These are phyloP conservation scores for Platorchestia sp. DNA, from an alignment of 1,140 invertebrate genomes.

Conservation along the genomic window DNA sequence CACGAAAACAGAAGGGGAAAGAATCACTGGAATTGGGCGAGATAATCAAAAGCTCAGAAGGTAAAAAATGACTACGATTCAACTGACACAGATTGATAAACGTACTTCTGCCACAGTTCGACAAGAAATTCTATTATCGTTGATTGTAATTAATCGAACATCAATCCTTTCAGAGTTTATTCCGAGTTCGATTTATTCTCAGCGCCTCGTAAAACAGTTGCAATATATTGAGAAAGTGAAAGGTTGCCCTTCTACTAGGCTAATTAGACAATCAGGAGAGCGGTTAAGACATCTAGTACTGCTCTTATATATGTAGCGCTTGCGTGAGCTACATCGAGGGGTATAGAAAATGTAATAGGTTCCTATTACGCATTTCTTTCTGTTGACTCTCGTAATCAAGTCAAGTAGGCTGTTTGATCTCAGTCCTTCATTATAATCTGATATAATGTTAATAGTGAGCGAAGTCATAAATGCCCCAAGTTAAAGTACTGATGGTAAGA, in stretches of 20 bases:
- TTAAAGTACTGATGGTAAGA: background rate
- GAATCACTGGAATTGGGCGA: background rate
- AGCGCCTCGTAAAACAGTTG: background rate
- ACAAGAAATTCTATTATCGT: background rate
- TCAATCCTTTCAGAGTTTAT: background rate
- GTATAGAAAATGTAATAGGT: too few relatives aligned
- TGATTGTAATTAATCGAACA: background rate
- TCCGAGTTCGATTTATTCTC: background rate
- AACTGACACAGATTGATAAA: too few relatives aligned
- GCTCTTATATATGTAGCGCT: background rate
- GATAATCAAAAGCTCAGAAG: background rate
- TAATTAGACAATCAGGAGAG: background rate
- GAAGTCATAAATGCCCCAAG: background rate
- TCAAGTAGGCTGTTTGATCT: background rate
- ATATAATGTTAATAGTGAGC: background rate
- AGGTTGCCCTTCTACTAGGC: background rate
- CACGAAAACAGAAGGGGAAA: background rate
- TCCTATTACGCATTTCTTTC: background rate
- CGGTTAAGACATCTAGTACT: background rate
- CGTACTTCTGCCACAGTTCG: background rate
- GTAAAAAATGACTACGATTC: background rate
- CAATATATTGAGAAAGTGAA: background rate
- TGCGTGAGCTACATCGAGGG: background rate
- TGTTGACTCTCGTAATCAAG: background rate
- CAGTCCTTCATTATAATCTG: background rate